phyloP scores from a whole-genome alignment of 1,140 invertebrate species.

The Macrobrachium nipponense region DNA sequence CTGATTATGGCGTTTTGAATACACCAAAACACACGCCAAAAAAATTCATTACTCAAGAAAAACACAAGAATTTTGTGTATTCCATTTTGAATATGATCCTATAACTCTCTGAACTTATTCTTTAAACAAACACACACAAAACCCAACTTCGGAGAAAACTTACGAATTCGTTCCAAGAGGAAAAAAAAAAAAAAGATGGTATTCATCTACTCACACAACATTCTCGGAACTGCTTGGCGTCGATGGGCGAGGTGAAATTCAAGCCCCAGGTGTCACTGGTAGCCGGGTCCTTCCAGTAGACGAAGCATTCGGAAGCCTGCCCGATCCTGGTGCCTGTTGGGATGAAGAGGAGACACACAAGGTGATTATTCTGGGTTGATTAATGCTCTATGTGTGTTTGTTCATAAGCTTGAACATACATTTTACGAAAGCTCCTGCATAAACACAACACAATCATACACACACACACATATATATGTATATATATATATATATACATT shows the following conservation, averaged over 20 bases:
- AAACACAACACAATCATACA: background rate
- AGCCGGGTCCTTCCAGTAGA: constrained; percentile 97
- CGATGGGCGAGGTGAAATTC: constrained; percentile 96
- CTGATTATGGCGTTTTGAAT: too few species aligned
- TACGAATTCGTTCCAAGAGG: background rate
- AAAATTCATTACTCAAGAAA: too few species aligned
- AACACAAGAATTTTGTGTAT: too few species aligned
- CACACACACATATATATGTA: background rate
- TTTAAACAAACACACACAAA: background rate
- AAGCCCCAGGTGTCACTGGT: constrained; percentile 98
- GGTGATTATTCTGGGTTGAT: background rate
- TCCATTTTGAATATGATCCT: too few species aligned
- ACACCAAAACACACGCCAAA: too few species aligned
- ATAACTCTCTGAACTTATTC: too few species aligned
- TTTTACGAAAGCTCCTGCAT: too few species aligned
- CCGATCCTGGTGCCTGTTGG: constrained; percentile 90
- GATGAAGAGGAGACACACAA: background rate
- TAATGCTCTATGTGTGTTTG: background rate
- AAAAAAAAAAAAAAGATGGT: constrained; percentile 20
- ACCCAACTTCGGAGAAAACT: too few species aligned
- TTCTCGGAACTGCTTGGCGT: constrained; percentile 96
- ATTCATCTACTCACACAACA: constrained; percentile 88
- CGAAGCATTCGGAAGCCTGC: constrained; percentile 97
- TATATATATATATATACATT: background rate
- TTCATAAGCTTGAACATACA: too few species aligned